Base-by-base conservation (phyloP, 1,140 invertebrate genomes). In the Drosophila santomea region DNA sequence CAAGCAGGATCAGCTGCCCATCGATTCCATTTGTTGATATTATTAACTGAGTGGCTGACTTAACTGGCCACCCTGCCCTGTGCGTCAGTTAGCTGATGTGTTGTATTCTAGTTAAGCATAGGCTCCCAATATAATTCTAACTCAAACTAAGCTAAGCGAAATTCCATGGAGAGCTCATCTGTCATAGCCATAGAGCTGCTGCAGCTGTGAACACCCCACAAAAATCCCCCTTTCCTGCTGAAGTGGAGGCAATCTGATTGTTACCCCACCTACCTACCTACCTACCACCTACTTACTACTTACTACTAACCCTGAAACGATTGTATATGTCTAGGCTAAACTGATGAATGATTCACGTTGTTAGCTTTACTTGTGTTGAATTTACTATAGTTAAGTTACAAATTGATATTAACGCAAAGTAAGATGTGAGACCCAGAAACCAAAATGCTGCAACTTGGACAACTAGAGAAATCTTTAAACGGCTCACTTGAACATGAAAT, bases 11-110 rank as follows among this genome's bases (percentile, higher is more conserved):
- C 91, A 92, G 74, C 73, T 92, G 74, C 88, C 91, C 55, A 81
- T 92, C 50, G 91, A 92, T 89, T 92, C 91, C 74, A 77, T 92
- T 64, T 92, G 91, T 78, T 92, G 88, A 92, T 90, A 84, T 83
- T 90, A 84, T 69, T 58, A 59, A 44, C 51, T 54, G 66, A 45
- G 58, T 23, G 47, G 47, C 47, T 36, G 17, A 17, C 17, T 17
- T 17, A 17, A 17, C 17, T 17, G 20, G 20, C 20, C 2, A 20
- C 36, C 57, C 52, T n/a, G 20, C 17, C 50, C 38, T 15, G 35
- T 11, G 39, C 55, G 20, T 36, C 51, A 47, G 28, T 50, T 44
- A 15, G 36, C 61, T 72, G 62, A 78, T 61, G 82, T 81, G 82
- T 81, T 86, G 83, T 86, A 80, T 83, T 89, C 63, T 74, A 75